Evolutionary conservation across 2,888 invertebrate species (phyloP), one percentile per base, ranked within the genome.

Genomic region (Drosophila paucipuncta): DNA sequence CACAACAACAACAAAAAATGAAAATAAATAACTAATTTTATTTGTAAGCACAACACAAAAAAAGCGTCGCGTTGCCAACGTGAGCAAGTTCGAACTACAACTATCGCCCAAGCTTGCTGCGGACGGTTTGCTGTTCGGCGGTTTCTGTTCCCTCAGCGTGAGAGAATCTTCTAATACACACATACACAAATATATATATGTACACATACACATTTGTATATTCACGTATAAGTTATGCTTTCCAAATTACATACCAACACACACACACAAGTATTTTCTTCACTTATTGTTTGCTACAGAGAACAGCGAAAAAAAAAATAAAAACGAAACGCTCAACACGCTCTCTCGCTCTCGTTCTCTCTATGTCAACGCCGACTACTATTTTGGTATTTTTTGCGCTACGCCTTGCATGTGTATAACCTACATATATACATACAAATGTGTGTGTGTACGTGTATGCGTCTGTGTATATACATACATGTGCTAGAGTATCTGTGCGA

Each of bases 301-400:
- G 83, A 84, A 80, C 67, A 58, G 68, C 52, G 69, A 73, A 78
- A 64, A 68, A 62, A 54, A 59, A 67, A 70, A 70, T 28, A 75
- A 52, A 63, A 71, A 63, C 55, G 59, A 65, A 69, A 52, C 55
- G 50, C 54, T 59, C 55, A 30, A n/a, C 66, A 37, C 55, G 37
- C 75, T 55, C 55, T 57, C 65, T 57, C 67, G 25, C 65, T 58
- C 57, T 57, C 55, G 65, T 68, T 43, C 53, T 67, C 73, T 54
- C 65, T 65, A 80, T 79, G 78, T 80, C 80, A 79, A 80, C 77
- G 80, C 79, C 76, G 82, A 81, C 79, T 81, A 82, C 79, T 81
- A 82, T 82, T 82, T 76, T 81, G 76, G 76, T 82, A 82, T 82
- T 78, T 80, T 81, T 81, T 80, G 82, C 80, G 80, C 80, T 80